These are phyloP conservation scores for Conus canariensis DNA, from an alignment of 2,888 invertebrate genomes.

Conservation along the genomic window DNA sequence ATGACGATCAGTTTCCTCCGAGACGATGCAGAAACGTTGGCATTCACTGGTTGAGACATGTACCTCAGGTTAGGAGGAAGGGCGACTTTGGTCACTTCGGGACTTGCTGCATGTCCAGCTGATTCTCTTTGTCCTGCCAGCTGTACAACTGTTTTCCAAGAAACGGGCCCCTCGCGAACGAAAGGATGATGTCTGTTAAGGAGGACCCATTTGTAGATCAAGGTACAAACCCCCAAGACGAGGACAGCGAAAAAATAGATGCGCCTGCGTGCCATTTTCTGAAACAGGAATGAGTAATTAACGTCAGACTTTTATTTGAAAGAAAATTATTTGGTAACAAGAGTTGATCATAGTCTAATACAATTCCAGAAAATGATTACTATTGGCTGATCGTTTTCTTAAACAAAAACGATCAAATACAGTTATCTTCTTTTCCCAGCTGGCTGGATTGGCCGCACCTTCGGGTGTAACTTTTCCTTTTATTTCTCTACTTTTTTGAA, in stretches of 20 bases:
- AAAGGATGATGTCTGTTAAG: neutral
- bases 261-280: neutral
- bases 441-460: no score
- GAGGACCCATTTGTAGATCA: neutral
- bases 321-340: no score
- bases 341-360: no score
- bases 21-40: neutral
- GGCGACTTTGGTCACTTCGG: neutral
- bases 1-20: slow-evolving; percentile 38
- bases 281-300: no score
- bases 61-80: neutral
- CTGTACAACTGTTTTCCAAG: neutral
- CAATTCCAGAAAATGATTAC: no score
- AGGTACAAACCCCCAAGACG: neutral
- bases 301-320: no score
- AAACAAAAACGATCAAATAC: no score
- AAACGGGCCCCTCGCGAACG: neutral
- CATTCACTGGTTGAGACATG: neutral
- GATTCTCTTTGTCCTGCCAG: neutral
- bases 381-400: no score
- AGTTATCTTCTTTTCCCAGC: no score
- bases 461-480: no score
- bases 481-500: no score
- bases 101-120: neutral
- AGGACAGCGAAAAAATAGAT: neutral